Conservation (phyloP, 2,113 vertebrate species). For the Chloebia gouldiae region DNA sequence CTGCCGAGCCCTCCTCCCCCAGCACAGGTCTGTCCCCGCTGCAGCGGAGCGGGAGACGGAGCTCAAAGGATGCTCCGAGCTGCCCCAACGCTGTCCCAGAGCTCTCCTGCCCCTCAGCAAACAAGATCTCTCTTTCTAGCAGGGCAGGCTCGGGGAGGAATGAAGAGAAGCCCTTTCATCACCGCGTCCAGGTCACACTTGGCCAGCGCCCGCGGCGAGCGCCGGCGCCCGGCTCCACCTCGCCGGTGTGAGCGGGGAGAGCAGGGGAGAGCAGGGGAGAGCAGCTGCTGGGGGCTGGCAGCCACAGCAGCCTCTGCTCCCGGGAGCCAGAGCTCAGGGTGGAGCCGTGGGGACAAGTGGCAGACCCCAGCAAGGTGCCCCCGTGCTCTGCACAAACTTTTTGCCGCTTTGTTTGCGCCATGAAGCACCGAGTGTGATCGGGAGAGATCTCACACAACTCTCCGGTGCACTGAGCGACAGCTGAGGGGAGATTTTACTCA, state of each 20-base stretch:
- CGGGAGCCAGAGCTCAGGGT: accelerated
- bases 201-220: constrained; percentile 19
- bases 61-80: neutral
- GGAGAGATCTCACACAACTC: neutral
- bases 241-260: neutral
- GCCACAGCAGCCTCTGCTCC: neutral
- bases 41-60: neutral
- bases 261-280: neutral
- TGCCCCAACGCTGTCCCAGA: neutral
- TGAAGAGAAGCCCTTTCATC: neutral
- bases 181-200: neutral
- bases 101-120: neutral
- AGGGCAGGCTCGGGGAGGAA: neutral
- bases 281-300: neutral
- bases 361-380: accelerated
- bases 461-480: accelerated
- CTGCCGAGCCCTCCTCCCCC: neutral
- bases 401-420: accelerated
- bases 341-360: neutral
- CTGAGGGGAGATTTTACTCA: neutral
- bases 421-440: accelerated
- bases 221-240: neutral
- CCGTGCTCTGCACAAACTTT: accelerated
- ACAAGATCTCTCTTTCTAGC: neutral
- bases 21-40: neutral